Evolutionary conservation across 92 coral and sea anemone genomes (phyloP), one percentile per base, ranked within the genome.

Genomic region (Actinernus sp.): DNA sequence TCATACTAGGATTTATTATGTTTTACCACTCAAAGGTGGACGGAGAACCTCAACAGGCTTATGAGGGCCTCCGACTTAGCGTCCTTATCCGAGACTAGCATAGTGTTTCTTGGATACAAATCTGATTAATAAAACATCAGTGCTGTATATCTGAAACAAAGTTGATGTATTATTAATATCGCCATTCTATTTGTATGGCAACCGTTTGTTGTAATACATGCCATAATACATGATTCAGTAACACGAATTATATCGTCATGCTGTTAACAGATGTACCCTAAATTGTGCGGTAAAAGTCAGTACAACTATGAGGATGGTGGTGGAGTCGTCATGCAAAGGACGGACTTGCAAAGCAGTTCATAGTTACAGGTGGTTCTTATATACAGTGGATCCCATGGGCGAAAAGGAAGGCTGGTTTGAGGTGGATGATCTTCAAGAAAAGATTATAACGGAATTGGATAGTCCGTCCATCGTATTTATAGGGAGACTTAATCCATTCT

Each of bases 221-320:
- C n/a, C n/a, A n/a, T n/a, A n/a, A n/a, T n/a, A n/a, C n/a, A n/a
- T n/a, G n/a, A n/a, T n/a, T n/a, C n/a, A n/a, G n/a, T n/a, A n/a
- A n/a, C n/a, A n/a, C n/a, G n/a, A n/a, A n/a, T 32, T 10, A 3
- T 30, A 13, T 18, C 0, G 20, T 38, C 10, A 18, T 19, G 24
- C 7, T 43, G 8, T 26, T 25, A 31, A 18, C 57, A 88, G 97
- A 43, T 79, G 94, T 28, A 49, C 43, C 39, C 40, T 55, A 0
- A 89, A 79, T 46, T 92, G 94, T 32, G 91, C 79, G 11, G 34
- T 34, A n/a, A 83, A 88, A 71, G 77, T 88, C 13, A 88, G 81
- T 48, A 65, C 71, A 27, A 64, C 54, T 19, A 69, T 63, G 37
- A 61, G 88, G 22, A 71, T 76, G 73, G 37, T 73, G 22, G 7